phyloP scores from a whole-genome alignment of 2,888 invertebrate species.

The Tachina grossa region DNA sequence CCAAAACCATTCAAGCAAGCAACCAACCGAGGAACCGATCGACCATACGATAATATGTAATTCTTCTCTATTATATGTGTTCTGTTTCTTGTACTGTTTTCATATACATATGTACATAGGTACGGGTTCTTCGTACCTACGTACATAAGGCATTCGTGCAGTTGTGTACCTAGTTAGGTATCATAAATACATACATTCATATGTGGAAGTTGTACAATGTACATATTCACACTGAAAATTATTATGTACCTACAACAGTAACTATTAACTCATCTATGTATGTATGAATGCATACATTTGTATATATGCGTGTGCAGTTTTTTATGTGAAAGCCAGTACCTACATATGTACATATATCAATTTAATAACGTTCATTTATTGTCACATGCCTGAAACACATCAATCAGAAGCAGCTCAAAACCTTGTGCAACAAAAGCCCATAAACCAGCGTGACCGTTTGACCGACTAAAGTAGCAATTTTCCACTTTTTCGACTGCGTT shows the following conservation, averaged over 20 bases:
- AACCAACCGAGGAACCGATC: slow-evolving; percentile 19
- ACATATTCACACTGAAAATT: too few relatives aligned
- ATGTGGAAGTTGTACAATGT: too few relatives aligned
- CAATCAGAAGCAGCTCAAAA: too few relatives aligned
- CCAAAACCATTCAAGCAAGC: slow-evolving; percentile 52
- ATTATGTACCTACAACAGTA: neutral
- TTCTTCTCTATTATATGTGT: slow-evolving; percentile 26
- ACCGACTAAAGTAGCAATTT: too few relatives aligned
- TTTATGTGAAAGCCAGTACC: neutral
- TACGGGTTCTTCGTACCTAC: neutral
- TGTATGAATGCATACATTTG: neutral
- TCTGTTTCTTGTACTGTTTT: slow-evolving; percentile 36
- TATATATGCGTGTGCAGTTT: neutral
- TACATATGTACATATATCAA: neutral
- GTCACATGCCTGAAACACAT: too few relatives aligned
- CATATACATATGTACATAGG: neutral
- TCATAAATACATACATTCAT: neutral
- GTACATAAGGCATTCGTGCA: neutral
- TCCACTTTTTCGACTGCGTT: too few relatives aligned
- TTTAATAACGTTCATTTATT: too few relatives aligned
- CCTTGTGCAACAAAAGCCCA: too few relatives aligned
- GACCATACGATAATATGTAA: slow-evolving; percentile 28
- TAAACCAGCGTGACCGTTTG: too few relatives aligned
- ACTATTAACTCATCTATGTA: slow-evolving; percentile 10
- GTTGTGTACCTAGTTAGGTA: neutral